Evolutionary conservation across 2,113 vertebrate genomes (phyloP).

Genomic region (Hymenochirus boettgeri): DNA sequence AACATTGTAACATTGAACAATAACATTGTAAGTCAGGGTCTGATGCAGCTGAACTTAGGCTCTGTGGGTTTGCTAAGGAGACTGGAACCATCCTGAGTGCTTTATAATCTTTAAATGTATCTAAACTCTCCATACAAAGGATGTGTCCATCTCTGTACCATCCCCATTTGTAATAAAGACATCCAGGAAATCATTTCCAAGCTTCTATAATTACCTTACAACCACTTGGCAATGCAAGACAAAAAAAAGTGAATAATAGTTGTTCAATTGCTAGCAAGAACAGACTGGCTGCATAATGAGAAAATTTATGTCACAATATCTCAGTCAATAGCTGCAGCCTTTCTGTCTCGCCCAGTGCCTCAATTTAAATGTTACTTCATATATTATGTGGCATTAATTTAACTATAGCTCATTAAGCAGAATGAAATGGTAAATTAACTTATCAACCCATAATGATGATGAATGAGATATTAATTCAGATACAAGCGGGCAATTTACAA

Average conservation of each 20-base stretch:
- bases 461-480: constrained; percentile 99
- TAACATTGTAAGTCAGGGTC: too few species aligned
- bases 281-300: constrained; percentile 82
- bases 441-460: constrained; percentile 99
- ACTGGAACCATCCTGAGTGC: too few species aligned
- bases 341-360: constrained; percentile 97
- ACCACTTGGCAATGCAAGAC: constrained; percentile 79
- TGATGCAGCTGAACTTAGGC: too few species aligned
- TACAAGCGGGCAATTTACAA: constrained; percentile 99
- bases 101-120: too few species aligned
- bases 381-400: constrained; percentile 99
- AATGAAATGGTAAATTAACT: constrained; percentile 99
- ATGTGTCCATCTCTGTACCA: constrained; percentile 37
- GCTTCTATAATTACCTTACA: constrained; percentile 75
- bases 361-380: constrained; percentile 99
- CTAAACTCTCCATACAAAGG: constrained; percentile 36
- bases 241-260: constrained; percentile 80
- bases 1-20: too few species aligned
- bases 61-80: too few species aligned
- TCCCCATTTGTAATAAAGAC: constrained; percentile 64
- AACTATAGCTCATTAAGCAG: constrained; percentile 99
- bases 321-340: constrained; percentile 90
- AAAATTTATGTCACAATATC: constrained; percentile 97
- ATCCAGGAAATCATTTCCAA: constrained; percentile 70
- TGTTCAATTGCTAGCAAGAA: constrained; percentile 76